Base-by-base conservation (phyloP, 35 echinoderm and acorn worm genomes). In the Hemicentrotus pulcherrimus region DNA sequence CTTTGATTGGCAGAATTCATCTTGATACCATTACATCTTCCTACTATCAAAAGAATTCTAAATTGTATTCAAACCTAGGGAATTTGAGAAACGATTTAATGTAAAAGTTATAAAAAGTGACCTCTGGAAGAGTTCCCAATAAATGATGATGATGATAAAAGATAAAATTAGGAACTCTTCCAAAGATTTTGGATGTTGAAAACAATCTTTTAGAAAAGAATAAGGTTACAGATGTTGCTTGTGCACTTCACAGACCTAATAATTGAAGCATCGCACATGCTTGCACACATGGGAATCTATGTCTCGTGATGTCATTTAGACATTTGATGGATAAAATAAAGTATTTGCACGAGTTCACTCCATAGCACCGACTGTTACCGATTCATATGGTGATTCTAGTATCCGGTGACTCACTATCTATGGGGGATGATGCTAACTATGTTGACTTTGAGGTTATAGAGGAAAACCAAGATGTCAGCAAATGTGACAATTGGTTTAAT, bases 401-500 rank as follows among this genome's bases (percentile, higher is more conserved):
- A 70, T 70, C 18, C 61, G 22, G 65, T 78, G 65, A 78, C 65
- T 78, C 65, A 78, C 24, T 7, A 78, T 78, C 7, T 78, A 18
- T 78, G 65, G n/a, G 24, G 65, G 65, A 78, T 78, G 65, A 78
- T 78, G 28, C 22, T 71, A 71, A 71, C 61, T n/a, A 78, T 78
- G 65, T n/a, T 0, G 19, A 28, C 22, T n/a, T n/a, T 78, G 65
- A 78, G 65, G 28, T 78, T n/a, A 78, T 24, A 4, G 18, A 28
- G 65, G 65, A 78, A 78, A 78, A 78, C 65, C 65, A 78, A 78
- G 65, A 28, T 28, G 65, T 78, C 65, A 78, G 65, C 65, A 78
- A 78, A 78, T 78, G 65, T 78, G 65, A n/a, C 65, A 78, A 78
- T 78, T 78, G 65, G 65, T 28, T 78, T 78, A 78, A 78, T 28